Percentiles rank a stretch among this genome's conserved stretches.
These are phyloP conservation scores for Argentina silus DNA, from an alignment of 2,797 vertebrate genomes.

Conservation along the genomic window DNA sequence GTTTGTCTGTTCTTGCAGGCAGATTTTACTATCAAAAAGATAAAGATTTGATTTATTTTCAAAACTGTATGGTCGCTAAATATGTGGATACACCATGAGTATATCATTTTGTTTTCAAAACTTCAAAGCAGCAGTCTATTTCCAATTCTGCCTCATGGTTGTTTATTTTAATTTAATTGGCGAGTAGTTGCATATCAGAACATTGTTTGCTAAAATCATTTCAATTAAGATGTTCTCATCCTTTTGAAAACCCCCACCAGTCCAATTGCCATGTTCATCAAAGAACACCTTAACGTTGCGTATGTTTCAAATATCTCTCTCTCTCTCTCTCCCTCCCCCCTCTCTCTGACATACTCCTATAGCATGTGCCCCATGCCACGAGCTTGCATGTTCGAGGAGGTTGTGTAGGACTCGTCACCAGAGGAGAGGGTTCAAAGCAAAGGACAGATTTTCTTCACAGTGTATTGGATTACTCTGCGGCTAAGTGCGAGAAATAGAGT, in stretches of 20 bases:
- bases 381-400: slow-evolving; percentile 28
- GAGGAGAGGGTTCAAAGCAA: neutral
- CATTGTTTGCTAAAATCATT: too few relatives aligned
- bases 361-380: slow-evolving; percentile 21
- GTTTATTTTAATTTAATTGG: too few relatives aligned
- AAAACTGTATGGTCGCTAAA: too few relatives aligned
- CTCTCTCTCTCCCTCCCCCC: slow-evolving; percentile 6
- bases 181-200: neutral
- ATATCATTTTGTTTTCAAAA: neutral
- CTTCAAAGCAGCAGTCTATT: neutral
- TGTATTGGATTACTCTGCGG: neutral
- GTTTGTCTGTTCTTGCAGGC: neutral
- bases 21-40: neutral
- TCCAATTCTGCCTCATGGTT: too few relatives aligned
- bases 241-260: neutral
- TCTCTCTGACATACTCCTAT: neutral
- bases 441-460: neutral
- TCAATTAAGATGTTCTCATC: neutral
- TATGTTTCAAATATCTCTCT: neutral
- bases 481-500: neutral
- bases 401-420: slow-evolving; percentile 5
- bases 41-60: neutral
- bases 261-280: too few relatives aligned
- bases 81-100: neutral
- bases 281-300: too few relatives aligned